phyloP scores from a whole-genome alignment of 1,140 invertebrate genomes.

The Drosophila lacteicornis region DNA sequence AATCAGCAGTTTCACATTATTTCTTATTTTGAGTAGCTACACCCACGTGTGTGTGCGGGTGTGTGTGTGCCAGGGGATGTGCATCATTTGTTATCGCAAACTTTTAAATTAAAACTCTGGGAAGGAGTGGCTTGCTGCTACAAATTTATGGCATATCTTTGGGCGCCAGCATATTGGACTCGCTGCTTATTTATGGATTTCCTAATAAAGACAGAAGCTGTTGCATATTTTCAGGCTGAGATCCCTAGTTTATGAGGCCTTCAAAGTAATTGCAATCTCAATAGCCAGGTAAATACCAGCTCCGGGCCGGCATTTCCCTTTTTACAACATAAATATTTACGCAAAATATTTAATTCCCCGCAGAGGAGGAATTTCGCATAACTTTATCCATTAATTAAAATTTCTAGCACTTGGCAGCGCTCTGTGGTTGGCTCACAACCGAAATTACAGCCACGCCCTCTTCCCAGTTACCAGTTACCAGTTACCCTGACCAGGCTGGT shows the following conservation, averaged over 20 bases:
- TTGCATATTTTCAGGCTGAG: slow-evolving; percentile 43
- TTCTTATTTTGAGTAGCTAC: slow-evolving; percentile 70
- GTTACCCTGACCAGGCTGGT: no score
- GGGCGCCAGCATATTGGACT: slow-evolving; percentile 62
- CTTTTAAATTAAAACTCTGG: slow-evolving; percentile 78
- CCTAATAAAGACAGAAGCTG: slow-evolving; percentile 37
- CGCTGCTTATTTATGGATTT: slow-evolving; percentile 70
- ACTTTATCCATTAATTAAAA: slow-evolving; percentile 84
- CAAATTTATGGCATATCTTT: slow-evolving; percentile 72
- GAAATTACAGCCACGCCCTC: slow-evolving; percentile 42
- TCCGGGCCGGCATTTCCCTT: background rate
- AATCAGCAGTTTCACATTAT: slow-evolving; percentile 77
- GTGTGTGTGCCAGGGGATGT: slow-evolving; percentile 52
- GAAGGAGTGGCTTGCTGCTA: slow-evolving; percentile 14
- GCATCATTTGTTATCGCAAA: slow-evolving; percentile 83
- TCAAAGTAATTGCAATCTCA: background rate
- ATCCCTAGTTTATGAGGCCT: background rate
- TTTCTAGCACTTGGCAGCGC: slow-evolving; percentile 62
- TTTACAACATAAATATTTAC: slow-evolving; percentile 55
- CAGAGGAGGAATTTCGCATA: slow-evolving; percentile 48
- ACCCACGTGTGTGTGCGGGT: slow-evolving; percentile 5
- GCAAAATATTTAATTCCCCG: slow-evolving; percentile 42
- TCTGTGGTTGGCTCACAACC: slow-evolving; percentile 63
- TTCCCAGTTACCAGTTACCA: background rate
- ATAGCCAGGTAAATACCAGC: slow-evolving; percentile 13